Evolutionary conservation across 2,888 invertebrate genomes (phyloP), one percentile per base, ranked within the genome.

Genomic region (Charanyca ferruginea): DNA sequence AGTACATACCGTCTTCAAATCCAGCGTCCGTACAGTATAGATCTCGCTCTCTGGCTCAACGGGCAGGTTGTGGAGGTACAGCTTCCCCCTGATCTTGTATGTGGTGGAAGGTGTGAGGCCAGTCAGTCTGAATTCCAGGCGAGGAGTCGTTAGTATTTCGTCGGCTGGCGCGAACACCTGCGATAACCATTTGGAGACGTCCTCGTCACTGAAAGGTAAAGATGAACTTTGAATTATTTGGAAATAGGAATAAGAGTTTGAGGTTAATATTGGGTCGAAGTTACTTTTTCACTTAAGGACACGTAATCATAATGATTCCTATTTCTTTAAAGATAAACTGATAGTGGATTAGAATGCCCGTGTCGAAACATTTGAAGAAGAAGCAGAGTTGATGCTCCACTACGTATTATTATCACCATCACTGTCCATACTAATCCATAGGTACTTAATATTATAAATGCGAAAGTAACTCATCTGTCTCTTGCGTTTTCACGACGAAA

Each of bases 81-180:
- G 96, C 11, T 97, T 97, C 1, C 98, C 98, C 89, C 98, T 97
- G 22, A 99, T 97, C 90, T 97, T 97, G 90, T 99, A 98, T 41
- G 97, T 96, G 0, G 98, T 98, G 67, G 97, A 97, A 0, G 98
- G 97, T 81, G 97, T 96, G 55, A 99, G 93, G 1, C 97, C 97
- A 11, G 97, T 96, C 57, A 98, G 91, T 73, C 98, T 97, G 93
- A 98, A 98, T 90, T 98, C 98, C 71, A 98, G 93, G 69, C 98
- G 98, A 6, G 98, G 97, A 7, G 98, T 98, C 1, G 98, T 98
- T 66, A 99, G 97, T 7, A 98, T 93, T 88, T 98, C 98, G 79
- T 98, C 97, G 0, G 98, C 98, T 13, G 98, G 98, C 0, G 98
- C 98, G 85, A 98, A 98, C 20, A 98, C 97, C 96, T 98, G 98